phyloP scores from a whole-genome alignment of 2,113 vertebrate genomes.

The Camelus dromedarius region DNA sequence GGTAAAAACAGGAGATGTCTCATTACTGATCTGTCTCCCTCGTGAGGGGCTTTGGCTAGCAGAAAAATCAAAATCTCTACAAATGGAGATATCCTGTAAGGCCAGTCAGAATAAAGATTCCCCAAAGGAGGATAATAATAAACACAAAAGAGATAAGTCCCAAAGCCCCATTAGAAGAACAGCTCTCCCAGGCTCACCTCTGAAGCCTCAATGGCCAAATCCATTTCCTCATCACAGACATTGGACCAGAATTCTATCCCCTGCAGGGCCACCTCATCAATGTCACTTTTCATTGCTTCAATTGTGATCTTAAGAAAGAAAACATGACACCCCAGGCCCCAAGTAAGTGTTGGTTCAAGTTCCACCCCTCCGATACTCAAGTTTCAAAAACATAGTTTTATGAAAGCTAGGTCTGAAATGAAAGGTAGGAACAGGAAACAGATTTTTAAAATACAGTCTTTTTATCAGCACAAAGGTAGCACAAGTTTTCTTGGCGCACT shows the following conservation, averaged over 20 bases:
- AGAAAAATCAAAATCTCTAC: background rate
- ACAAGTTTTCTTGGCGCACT: slow-evolving; percentile 9
- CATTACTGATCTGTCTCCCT: background rate
- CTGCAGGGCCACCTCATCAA: slow-evolving; percentile 97
- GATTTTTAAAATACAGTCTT: background rate
- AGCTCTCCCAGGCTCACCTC: slow-evolving; percentile 89
- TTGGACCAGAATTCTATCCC: slow-evolving; percentile 99
- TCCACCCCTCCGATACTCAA: background rate
- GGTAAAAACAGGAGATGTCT: background rate
- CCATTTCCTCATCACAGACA: slow-evolving; percentile 99
- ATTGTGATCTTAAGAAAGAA: slow-evolving; percentile 93
- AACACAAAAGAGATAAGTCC: background rate
- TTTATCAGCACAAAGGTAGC: background rate
- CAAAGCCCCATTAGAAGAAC: rapidly evolving
- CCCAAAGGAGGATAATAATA: background rate
- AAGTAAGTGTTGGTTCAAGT: slow-evolving; percentile 29
- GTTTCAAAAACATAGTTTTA: slow-evolving; percentile 28
- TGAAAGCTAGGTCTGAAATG: background rate
- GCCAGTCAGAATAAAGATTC: background rate
- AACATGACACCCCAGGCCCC: background rate
- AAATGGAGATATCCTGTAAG: background rate
- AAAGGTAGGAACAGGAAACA: background rate
- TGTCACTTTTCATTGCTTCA: slow-evolving; percentile 99
- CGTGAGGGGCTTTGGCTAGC: background rate
- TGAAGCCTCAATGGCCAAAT: slow-evolving; percentile 97